phyloP scores from a whole-genome alignment of 2,113 vertebrate species.

The Myxocyprinus asiaticus region DNA sequence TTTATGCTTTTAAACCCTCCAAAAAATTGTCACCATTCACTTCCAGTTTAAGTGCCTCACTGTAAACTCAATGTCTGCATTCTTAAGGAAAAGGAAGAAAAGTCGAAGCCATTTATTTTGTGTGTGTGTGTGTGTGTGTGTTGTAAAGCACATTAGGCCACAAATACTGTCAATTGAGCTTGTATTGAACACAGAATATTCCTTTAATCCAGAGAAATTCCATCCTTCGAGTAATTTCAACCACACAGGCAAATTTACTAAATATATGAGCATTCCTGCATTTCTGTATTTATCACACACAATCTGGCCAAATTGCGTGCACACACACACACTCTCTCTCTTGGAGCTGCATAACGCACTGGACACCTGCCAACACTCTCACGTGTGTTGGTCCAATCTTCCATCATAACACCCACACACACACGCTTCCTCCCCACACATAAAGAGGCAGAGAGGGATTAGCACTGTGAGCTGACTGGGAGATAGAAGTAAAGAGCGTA shows the following conservation, averaged over 20 bases:
- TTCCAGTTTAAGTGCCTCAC: too few species aligned
- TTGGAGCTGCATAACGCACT: slow-evolving; percentile 4
- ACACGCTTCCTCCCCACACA: slow-evolving; percentile 32
- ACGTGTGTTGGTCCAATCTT: slow-evolving; percentile 32
- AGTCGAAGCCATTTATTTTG: too few species aligned
- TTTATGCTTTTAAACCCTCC: too few species aligned
- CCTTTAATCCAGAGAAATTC: too few species aligned
- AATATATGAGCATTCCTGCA: slow-evolving; percentile 6
- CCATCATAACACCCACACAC: slow-evolving; percentile 40
- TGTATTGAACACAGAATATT: too few species aligned
- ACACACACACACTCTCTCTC: slow-evolving; percentile 1
- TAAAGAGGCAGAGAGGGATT: slow-evolving; percentile 22
- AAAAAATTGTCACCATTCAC: too few species aligned
- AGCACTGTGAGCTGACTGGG: slow-evolving; percentile 5
- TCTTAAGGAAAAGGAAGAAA: too few species aligned
- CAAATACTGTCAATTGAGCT: too few species aligned
- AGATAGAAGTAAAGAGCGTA: slow-evolving; percentile 26
- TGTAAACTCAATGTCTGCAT: too few species aligned
- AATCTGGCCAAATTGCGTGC: slow-evolving; percentile 48
- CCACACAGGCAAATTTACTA: not conserved
- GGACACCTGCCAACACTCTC: slow-evolving; percentile 34
- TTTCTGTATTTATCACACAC: slow-evolving; percentile 8
- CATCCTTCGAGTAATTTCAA: not conserved
- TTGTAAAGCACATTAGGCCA: too few species aligned
- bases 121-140: too few species aligned